Evolutionary conservation across 2,888 invertebrate genomes (phyloP), one percentile per base, ranked within the genome.

Genomic region (Lomographa bimaculata): DNA sequence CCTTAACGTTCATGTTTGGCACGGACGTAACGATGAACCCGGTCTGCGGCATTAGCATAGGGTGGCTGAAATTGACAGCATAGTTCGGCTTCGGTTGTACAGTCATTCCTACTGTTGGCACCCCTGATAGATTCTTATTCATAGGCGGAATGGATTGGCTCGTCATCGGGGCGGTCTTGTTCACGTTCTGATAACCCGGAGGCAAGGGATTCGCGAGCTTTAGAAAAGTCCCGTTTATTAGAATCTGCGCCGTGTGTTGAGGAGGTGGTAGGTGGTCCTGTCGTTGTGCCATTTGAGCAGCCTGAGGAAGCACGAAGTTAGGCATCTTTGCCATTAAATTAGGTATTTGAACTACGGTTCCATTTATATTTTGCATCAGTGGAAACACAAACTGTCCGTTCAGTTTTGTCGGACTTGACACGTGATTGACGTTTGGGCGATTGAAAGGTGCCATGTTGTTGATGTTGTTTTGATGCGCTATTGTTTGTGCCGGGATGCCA

Each of bases 261-360:
- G 35, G 35, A 46, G 71, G 84, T 61, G 85, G 83, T 50, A 86
- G 54, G 56, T 82, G 82, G 40, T 87, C 85, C 57, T 83, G 81
- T 47, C 79, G 72, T 50, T 77, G 79, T 7, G 76, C 46, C 10
- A 79, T 67, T 41, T 89, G 79, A 45, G 81, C 49, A 42, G 72
- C 64, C 71, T 79, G 79, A 21, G 89, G 89, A 51, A 89, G 76
- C 36, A 89, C 79, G 50, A 79, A 90, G 68, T 91, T 91, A 26
- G 91, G 90, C 71, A 90, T 87, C 62, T 91, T 89, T 2, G 91
- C 82, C 76, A 92, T 83, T 39, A 92, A 67, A 62, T 91, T 91
- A 39, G 92, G 92, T 78, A 92, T 86, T 79, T 92, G 92, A 52
- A 92, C 91, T 44, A 92, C 85, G 24, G 89, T 75, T 41, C 90